Evolutionary conservation across 2,888 invertebrate species (phyloP).

Genomic region (Galerucella pusilla): DNA sequence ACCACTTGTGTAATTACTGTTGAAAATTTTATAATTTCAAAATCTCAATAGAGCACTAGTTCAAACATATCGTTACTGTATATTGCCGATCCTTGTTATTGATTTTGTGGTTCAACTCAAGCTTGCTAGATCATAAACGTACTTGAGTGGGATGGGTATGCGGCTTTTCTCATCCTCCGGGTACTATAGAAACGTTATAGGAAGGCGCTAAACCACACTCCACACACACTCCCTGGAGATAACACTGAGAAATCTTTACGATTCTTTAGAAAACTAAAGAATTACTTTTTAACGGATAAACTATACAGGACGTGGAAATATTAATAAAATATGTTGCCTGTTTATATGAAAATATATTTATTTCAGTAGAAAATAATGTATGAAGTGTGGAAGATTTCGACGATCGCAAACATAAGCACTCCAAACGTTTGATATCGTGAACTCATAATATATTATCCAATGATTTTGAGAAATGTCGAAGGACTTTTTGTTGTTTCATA

Average conservation of each 20-base stretch:
- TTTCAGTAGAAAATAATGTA: too few relatives aligned
- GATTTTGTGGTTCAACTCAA: conserved; percentile 17
- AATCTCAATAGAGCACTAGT: background rate
- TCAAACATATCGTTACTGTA: background rate
- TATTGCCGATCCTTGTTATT: background rate
- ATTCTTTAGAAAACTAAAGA: conserved; percentile 12
- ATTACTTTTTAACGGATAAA: background rate
- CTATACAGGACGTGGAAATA: too few relatives aligned
- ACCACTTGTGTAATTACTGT: too few relatives aligned
- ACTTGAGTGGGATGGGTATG: conserved; percentile 7
- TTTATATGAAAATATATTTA: too few relatives aligned
- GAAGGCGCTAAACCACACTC: conserved; percentile 47
- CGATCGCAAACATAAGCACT: too few relatives aligned
- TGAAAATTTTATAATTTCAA: background rate
- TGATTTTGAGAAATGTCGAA: too few relatives aligned
- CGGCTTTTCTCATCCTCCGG: conserved; percentile 28
- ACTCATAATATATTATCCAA: too few relatives aligned
- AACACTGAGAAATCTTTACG: conserved; percentile 44
- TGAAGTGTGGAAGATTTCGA: too few relatives aligned
- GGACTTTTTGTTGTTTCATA: too few relatives aligned
- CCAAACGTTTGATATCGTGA: too few relatives aligned
- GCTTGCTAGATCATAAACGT: conserved; percentile 26
- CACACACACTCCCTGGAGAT: conserved; percentile 51
- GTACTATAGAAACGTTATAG: conserved; percentile 26
- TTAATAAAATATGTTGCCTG: too few relatives aligned